Evolutionary conservation across 1,140 invertebrate genomes (phyloP).

Genomic region (Phortica variegata): DNA sequence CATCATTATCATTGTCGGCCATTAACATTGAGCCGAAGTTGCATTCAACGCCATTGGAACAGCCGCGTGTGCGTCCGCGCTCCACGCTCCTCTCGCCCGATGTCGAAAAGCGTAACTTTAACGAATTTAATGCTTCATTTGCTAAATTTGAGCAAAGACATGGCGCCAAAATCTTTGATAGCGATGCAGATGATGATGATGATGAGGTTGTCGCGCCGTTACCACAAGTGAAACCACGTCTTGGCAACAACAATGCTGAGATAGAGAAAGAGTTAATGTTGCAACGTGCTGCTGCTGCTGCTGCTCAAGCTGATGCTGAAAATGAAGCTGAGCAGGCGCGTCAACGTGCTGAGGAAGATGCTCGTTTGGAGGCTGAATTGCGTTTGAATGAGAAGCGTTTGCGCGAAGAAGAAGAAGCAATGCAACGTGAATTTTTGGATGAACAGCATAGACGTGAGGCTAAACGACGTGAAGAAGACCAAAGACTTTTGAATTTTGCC

Average conservation of each 20-base stretch:
- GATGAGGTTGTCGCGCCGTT: not conserved
- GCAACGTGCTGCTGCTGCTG: not conserved
- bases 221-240: constrained; percentile 21
- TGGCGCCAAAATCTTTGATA: constrained; percentile 35
- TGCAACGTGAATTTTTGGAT: constrained; percentile 26
- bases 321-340: constrained; percentile 18
- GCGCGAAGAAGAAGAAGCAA: constrained; percentile 32
- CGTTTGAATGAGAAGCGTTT: constrained; percentile 37
- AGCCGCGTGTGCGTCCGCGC: not conserved
- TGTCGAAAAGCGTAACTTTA: constrained; percentile 34
- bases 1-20: too few relatives aligned
- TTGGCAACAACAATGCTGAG: constrained; percentile 3
- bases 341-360: constrained; percentile 31
- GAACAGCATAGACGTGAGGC: constrained; percentile 34
- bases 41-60: not conserved
- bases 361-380: constrained; percentile 32
- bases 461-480: constrained; percentile 43
- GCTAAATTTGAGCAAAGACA: constrained; percentile 42
- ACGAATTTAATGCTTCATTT: constrained; percentile 38
- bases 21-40: not conserved
- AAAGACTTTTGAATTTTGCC: constrained; percentile 37
- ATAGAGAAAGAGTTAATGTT: constrained; percentile 1
- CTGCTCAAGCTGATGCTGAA: constrained; percentile 4
- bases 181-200: constrained; percentile 23
- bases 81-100: constrained; percentile 25